Evolutionary conservation across 1,140 invertebrate species (phyloP).

Genomic region (Hyphantria cunea): DNA sequence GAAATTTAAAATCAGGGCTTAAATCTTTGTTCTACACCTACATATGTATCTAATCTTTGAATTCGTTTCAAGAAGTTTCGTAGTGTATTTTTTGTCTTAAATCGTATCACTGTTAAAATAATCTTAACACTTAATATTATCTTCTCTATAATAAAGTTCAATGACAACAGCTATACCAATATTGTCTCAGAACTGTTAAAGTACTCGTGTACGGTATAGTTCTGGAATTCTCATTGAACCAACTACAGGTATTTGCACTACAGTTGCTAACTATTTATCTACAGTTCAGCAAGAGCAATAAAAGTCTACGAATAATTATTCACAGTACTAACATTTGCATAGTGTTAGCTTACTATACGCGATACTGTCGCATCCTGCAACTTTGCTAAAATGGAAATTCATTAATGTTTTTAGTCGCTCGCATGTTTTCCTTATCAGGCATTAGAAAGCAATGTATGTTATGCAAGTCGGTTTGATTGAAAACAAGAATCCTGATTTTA

Average conservation of each 20-base stretch:
- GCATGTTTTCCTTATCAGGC: conserved; percentile 37
- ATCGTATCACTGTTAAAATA: no score
- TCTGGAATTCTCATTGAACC: no score
- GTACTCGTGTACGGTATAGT: no score
- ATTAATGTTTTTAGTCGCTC: conserved; percentile 51
- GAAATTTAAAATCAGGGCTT: no score
- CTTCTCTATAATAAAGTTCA: no score
- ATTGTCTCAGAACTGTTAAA: no score
- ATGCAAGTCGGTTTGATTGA: conserved; percentile 22
- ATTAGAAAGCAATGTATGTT: conserved; percentile 39
- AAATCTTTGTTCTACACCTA: no score
- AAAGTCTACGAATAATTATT: conserved; percentile 53
- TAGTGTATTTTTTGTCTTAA: no score
- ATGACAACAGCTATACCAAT: no score
- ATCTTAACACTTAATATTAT: no score
- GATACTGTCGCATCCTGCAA: conserved; percentile 33
- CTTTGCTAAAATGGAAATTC: conserved; percentile 41
- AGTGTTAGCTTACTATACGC: conserved; percentile 38
- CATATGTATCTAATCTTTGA: no score
- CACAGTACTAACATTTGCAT: conserved; percentile 51
- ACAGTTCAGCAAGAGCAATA: conserved; percentile 41
- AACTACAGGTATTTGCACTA: not conserved
- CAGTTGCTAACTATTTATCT: conserved; percentile 25
- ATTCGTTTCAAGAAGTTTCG: no score
- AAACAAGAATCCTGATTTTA: conserved; percentile 11